phyloP scores from a whole-genome alignment of 2,797 vertebrate genomes.

The Ispidina lecontei region DNA sequence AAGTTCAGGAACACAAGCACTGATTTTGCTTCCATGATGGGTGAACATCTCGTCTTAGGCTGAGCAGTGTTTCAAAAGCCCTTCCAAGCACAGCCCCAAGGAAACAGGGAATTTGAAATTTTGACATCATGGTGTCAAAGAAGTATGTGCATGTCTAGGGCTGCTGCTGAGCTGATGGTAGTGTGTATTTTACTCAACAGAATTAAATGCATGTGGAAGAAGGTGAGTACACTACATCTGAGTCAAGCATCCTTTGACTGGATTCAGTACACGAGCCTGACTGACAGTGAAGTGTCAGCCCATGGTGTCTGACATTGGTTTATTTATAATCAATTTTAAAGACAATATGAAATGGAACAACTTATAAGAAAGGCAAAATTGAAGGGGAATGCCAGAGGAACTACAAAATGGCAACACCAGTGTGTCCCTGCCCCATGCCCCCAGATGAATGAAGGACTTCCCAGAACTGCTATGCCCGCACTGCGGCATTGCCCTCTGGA shows the following conservation, averaged over 20 bases:
- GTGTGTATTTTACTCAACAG: background rate
- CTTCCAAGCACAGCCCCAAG: background rate
- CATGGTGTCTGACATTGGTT: background rate
- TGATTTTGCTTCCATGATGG: fast-evolving
- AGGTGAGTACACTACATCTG: background rate
- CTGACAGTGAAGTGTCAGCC: background rate
- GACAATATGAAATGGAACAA: background rate
- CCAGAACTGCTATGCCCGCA: fast-evolving
- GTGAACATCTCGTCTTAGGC: background rate
- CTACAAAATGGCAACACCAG: background rate
- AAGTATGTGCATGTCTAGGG: fast-evolving
- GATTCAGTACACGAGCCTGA: background rate
- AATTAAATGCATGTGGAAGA: background rate
- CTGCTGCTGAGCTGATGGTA: background rate
- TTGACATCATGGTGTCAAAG: background rate
- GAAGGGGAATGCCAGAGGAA: background rate
- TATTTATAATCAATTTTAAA: background rate
- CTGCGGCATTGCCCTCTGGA: fast-evolving
- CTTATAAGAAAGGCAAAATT: background rate
- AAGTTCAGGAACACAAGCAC: background rate
- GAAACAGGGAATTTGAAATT: background rate
- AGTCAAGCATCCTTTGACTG: background rate
- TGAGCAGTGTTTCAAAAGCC: background rate
- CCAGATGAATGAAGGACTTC: background rate
- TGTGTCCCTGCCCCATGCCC: background rate